Conservation (phyloP, 2,888 invertebrate genomes). For the Gastrophysa polygoni region DNA sequence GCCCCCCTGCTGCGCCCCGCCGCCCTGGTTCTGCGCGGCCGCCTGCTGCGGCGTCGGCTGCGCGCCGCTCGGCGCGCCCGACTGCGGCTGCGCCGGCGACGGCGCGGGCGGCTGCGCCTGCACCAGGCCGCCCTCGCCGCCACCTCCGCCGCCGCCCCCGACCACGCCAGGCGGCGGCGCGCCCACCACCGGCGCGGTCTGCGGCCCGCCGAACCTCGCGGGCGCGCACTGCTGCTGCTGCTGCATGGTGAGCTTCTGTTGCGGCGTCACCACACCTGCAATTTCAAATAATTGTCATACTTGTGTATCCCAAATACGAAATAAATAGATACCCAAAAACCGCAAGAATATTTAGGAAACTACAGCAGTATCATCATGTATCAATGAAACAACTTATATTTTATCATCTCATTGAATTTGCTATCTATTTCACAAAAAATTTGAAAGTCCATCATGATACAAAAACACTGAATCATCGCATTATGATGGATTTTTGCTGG, state of each 20-base stretch:
- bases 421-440: too few relatives aligned
- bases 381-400: too few relatives aligned
- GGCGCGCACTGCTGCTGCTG: slow-evolving; percentile 34
- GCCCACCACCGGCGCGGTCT: slow-evolving; percentile 55
- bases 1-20: slow-evolving; percentile 1
- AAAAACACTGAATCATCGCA: too few relatives aligned
- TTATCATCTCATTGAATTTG: too few relatives aligned
- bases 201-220: slow-evolving; percentile 57
- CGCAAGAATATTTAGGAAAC: too few relatives aligned
- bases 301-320: not conserved
- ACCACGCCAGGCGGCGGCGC: slow-evolving; percentile 52
- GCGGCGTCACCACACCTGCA: slow-evolving; percentile 62
- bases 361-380: too few relatives aligned
- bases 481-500: too few relatives aligned
- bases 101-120: slow-evolving; percentile 80
- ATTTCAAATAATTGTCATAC: too few relatives aligned
- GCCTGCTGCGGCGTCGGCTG: slow-evolving; percentile 64
- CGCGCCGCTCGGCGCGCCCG: slow-evolving; percentile 70
- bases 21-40: slow-evolving; percentile 58
- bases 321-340: not conserved
- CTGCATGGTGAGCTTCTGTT: slow-evolving; percentile 54
- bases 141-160: slow-evolving; percentile 61
- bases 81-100: slow-evolving; percentile 78
- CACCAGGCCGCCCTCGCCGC: slow-evolving; percentile 70
- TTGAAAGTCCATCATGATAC: too few relatives aligned